Percentiles rank a stretch among this genome's conserved stretches.
These are phyloP conservation scores for Pseudocheirus occidentalis DNA, from an alignment of 2,797 vertebrate species.

Conservation along the genomic window DNA sequence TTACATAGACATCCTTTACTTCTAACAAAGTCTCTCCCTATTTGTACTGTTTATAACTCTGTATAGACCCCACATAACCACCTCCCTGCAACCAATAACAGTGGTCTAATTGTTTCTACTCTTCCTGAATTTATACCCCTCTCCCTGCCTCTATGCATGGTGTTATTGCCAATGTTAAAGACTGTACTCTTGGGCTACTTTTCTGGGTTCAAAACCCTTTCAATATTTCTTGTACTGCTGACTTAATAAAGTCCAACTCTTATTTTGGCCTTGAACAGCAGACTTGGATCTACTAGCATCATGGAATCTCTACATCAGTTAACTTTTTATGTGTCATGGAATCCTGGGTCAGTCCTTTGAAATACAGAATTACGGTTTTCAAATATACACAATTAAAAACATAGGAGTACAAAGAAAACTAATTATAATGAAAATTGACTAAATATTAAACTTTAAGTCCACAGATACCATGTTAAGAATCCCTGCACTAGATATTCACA, in stretches of 20 bases:
- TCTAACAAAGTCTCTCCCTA: not conserved
- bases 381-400: not conserved
- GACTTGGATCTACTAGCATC: not conserved
- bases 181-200: not conserved
- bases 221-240: not conserved
- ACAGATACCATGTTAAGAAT: not conserved
- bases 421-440: not conserved
- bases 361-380: not conserved
- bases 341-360: not conserved
- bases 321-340: not conserved
- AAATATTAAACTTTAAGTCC: not conserved
- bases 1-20: not conserved
- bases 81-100: not conserved
- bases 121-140: not conserved
- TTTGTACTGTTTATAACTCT: not conserved
- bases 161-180: not conserved
- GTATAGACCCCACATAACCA: not conserved
- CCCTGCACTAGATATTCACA: not conserved
- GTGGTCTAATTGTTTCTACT: not conserved
- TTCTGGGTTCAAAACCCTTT: not conserved
- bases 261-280: not conserved
- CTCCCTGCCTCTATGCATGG: not conserved
- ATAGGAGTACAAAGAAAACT: not conserved
- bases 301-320: not conserved
- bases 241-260: not conserved